Percentiles rank a stretch among this genome's conserved stretches.
Evolutionary conservation across 1,140 invertebrate species (phyloP).

Genomic region (Tetragonula clypearis): DNA sequence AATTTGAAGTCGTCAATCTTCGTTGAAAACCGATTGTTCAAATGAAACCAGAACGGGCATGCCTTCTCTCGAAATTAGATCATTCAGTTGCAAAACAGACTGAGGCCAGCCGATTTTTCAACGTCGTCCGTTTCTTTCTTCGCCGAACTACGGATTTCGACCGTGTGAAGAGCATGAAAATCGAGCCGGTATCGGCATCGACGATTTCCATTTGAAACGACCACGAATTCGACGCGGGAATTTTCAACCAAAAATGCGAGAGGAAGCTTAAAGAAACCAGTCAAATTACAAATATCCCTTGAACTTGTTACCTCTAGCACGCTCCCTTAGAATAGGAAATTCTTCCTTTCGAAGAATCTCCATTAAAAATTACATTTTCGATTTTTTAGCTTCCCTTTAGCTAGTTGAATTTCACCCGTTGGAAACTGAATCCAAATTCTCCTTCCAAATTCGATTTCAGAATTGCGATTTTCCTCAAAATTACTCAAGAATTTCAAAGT

Average conservation of each 20-base stretch:
- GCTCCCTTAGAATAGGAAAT: too few relatives aligned
- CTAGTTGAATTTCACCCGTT: background rate
- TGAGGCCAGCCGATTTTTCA: conserved; percentile 51
- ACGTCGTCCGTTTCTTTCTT: conserved; percentile 34
- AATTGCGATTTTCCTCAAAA: too few relatives aligned
- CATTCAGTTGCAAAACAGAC: conserved; percentile 66
- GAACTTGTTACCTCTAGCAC: background rate
- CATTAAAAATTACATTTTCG: too few relatives aligned
- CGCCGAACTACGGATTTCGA: conserved; percentile 52
- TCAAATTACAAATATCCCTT: conserved; percentile 16
- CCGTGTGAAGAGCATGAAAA: conserved; percentile 51
- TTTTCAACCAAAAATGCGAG: background rate
- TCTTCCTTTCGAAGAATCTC: too few relatives aligned
- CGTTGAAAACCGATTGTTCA: conserved; percentile 62
- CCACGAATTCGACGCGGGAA: conserved; percentile 34
- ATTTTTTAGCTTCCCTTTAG: background rate
- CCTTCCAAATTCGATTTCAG: too few relatives aligned
- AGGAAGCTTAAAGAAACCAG: background rate
- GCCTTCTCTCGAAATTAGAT: conserved; percentile 57
- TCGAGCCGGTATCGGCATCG: conserved; percentile 21
- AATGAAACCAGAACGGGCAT: conserved; percentile 28
- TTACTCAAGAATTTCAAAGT: too few relatives aligned
- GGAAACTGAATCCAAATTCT: background rate
- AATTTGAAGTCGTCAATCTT: conserved; percentile 65
- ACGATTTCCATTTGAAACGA: conserved; percentile 62